These are phyloP conservation scores for Halichoerus grypus DNA, from an alignment of 2,113 vertebrate genomes.

Conservation along the genomic window DNA sequence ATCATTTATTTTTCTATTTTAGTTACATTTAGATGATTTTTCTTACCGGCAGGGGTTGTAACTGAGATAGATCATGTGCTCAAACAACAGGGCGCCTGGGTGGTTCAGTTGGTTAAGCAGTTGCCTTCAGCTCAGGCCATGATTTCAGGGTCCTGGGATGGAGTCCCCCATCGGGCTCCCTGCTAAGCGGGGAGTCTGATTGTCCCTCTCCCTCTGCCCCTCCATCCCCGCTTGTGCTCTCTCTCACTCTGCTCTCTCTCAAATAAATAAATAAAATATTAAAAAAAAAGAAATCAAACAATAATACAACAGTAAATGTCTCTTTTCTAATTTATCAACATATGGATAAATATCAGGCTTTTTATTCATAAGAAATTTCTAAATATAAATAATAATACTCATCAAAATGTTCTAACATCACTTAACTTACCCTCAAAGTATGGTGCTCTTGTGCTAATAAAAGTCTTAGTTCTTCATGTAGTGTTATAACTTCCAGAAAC, in stretches of 20 bases:
- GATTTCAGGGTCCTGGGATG: not conserved
- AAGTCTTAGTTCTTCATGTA: slow-evolving; percentile 94
- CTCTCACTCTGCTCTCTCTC: not conserved
- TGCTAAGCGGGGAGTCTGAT: not conserved
- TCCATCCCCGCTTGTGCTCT: not conserved
- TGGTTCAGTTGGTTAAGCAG: not conserved
- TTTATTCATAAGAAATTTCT: slow-evolving; percentile 32
- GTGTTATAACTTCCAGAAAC: slow-evolving; percentile 95
- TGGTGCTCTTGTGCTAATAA: slow-evolving; percentile 96
- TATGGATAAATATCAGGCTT: slow-evolving; percentile 12
- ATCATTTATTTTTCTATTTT: not conserved
- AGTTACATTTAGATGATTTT: not conserved
- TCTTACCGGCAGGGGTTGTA: not conserved
- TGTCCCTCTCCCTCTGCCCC: not conserved
- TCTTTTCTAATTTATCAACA: slow-evolving; percentile 41
- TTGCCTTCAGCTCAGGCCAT: not conserved
- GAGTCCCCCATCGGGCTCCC: not conserved
- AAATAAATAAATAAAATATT: not conserved
- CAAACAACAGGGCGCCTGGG: not conserved
- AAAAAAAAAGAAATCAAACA: not conserved
- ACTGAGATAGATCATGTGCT: not conserved
- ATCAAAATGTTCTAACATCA: slow-evolving; percentile 13
- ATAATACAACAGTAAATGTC: not conserved
- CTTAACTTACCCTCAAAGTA: slow-evolving; percentile 93
- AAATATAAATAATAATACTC: not conserved